These are phyloP conservation scores for Agonopterix subpropinquella DNA, from an alignment of 2,888 invertebrate genomes.

Conservation along the genomic window DNA sequence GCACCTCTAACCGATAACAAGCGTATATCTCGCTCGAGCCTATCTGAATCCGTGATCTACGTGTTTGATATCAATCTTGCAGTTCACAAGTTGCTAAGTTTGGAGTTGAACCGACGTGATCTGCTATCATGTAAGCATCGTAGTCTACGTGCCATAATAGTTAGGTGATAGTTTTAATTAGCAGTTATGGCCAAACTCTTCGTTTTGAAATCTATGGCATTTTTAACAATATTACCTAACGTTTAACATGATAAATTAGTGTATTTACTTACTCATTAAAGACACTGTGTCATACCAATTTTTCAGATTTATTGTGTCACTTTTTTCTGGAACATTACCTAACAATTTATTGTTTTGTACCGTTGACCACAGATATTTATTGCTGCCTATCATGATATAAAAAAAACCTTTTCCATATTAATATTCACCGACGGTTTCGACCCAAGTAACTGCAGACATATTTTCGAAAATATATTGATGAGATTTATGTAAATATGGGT, in stretches of 20 bases:
- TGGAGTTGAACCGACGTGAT: not conserved
- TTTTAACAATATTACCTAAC: too few relatives aligned
- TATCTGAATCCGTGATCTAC: slow-evolving; percentile 6
- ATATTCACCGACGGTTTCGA: slow-evolving; percentile 15
- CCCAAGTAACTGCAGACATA: slow-evolving; percentile 14
- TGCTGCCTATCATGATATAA: too few relatives aligned
- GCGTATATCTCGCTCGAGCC: slow-evolving; percentile 1
- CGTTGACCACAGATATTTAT: too few relatives aligned
- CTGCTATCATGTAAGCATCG: not conserved
- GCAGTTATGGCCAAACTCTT: too few relatives aligned
- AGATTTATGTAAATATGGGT: slow-evolving; percentile 16
- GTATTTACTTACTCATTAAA: too few relatives aligned
- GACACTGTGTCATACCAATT: not conserved
- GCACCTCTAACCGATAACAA: slow-evolving; percentile 1
- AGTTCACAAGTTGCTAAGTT: not conserved
- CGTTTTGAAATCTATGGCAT: too few relatives aligned
- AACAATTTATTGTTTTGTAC: too few relatives aligned
- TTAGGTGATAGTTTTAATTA: too few relatives aligned
- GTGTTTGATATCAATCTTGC: slow-evolving; percentile 8
- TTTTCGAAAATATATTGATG: slow-evolving; percentile 16
- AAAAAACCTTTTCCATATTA: slow-evolving; percentile 12
- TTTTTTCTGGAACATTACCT: not conserved
- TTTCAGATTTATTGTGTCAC: not conserved
- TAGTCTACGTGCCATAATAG: too few relatives aligned
- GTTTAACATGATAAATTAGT: too few relatives aligned